These are phyloP conservation scores for Aphidius colemani DNA, from an alignment of 2,888 invertebrate species.

Conservation along the genomic window DNA sequence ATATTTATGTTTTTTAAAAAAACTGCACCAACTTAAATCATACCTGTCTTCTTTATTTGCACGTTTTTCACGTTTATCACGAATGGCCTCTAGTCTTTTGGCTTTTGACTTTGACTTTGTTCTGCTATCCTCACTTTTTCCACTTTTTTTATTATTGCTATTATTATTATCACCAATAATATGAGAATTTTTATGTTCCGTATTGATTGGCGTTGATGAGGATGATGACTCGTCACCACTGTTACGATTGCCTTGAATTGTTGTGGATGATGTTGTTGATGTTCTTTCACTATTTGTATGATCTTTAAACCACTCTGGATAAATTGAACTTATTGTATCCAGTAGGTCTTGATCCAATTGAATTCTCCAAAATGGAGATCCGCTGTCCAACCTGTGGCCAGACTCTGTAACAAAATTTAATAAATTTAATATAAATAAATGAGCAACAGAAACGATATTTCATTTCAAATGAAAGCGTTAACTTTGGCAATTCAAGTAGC, in stretches of 20 bases:
- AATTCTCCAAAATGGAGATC: conserved; percentile 86
- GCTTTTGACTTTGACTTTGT: conserved; percentile 45
- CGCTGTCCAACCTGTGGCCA: conserved; percentile 72
- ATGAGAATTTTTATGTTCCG: conserved; percentile 39
- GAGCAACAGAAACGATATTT: too few species aligned
- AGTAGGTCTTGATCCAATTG: conserved; percentile 91
- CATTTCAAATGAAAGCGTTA: background rate
- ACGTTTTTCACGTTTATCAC: conserved; percentile 49
- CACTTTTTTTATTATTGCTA: conserved; percentile 41
- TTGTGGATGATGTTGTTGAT: conserved; percentile 44
- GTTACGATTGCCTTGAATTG: conserved; percentile 35
- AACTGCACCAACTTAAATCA: conserved; percentile 6
- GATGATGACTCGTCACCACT: conserved; percentile 42
- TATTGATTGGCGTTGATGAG: conserved; percentile 34
- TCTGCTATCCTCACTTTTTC: conserved; percentile 37
- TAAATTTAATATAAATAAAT: conserved; percentile 5
- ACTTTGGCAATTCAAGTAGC: background rate
- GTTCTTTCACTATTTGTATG: conserved; percentile 51
- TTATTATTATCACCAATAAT: conserved; percentile 45
- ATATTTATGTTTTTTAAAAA: background rate
- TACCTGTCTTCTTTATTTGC: conserved; percentile 49
- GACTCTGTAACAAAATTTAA: conserved; percentile 67
- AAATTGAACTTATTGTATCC: conserved; percentile 89
- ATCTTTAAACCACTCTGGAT: conserved; percentile 89
- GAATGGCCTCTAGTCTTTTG: conserved; percentile 49